Evolutionary conservation across 2,113 vertebrate species (phyloP), one percentile per base, ranked within the genome.

Genomic region (Sardina pilchardus): DNA sequence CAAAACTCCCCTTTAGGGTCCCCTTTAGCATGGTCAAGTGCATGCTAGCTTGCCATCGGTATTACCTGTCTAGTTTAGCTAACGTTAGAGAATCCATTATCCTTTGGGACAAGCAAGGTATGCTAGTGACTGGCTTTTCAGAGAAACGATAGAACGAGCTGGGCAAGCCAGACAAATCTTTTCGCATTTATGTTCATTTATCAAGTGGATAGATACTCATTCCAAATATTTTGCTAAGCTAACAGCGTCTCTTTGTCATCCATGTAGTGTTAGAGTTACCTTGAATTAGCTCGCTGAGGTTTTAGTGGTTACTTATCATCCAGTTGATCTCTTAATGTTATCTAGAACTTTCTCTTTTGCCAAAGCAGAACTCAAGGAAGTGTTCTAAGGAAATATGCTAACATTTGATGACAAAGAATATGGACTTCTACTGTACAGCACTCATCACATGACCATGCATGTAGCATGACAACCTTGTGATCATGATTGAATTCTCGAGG

Each of bases 381-480:
- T 59, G 53, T 24, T 24, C 19, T 24, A 24, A 59, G 24, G 53
- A 59, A 24, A 56, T 0, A 19, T 59, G 19, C 16, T 5, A 53
- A 59, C 6, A 6, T n/a, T n/a, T n/a, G n/a, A n/a, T 39, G 14
- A 14, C 12, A 17, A 34, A 2, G 30, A 36, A 16, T 36, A 78
- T 78, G 53, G 1, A 21, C 6, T 6, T 59, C 12, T 9, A 5
- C 7, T 1, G 19, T 63, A n/a, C 12, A 78, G 3, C 71, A 14
- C 44, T 36, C 36, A 86, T 86, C 80, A 86, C 59, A 53, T 30
- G 39, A 82, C 39, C 19, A 21, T 24, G 81, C 10, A 44, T 6
- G 14, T n/a, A 71, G 56, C 78, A 39, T 85, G 45, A 50, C 24
- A 24, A 50, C 75, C 82, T 86, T 86, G 85, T 86, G 85, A 86